A percentile compares a stretch with the other conserved stretches of the same genome.
These are phyloP conservation scores for Matsumurasca onukii DNA, from an alignment of 1,140 invertebrate genomes.

Conservation along the genomic window DNA sequence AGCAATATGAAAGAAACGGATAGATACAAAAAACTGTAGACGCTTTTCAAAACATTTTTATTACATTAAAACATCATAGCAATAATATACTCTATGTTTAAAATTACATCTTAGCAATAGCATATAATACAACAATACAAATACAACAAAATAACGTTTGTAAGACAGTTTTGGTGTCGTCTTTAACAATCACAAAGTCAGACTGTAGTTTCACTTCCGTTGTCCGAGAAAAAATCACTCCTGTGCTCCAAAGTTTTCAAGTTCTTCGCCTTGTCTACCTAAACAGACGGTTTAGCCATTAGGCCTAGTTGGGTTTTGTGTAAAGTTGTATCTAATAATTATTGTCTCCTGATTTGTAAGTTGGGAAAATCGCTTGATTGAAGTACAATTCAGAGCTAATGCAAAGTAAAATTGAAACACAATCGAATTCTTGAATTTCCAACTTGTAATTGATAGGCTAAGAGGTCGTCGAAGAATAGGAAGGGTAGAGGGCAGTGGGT, in stretches of 20 bases:
- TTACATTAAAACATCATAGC: constrained; percentile 26
- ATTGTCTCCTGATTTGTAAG: background rate
- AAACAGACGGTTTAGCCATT: background rate
- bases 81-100: constrained; percentile 20
- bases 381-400: background rate
- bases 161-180: constrained; percentile 12
- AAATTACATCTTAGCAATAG: background rate
- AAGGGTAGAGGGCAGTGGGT: too few species aligned
- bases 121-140: background rate
- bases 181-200: constrained; percentile 8
- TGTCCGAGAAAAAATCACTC: constrained; percentile 12
- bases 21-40: too few species aligned
- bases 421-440: background rate
- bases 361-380: background rate
- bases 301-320: background rate
- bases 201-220: constrained; percentile 12
- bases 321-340: background rate
- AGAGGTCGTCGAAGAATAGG: too few species aligned
- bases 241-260: constrained; percentile 18
- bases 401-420: background rate
- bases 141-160: constrained; percentile 4
- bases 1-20: too few species aligned
- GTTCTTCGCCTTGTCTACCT: constrained; percentile 14
- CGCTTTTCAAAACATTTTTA: too few species aligned
- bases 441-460: background rate